Percentiles rank a stretch among this genome's conserved stretches.
These are phyloP conservation scores for Cylas formicarius DNA, from an alignment of 1,140 invertebrate genomes.

Conservation along the genomic window DNA sequence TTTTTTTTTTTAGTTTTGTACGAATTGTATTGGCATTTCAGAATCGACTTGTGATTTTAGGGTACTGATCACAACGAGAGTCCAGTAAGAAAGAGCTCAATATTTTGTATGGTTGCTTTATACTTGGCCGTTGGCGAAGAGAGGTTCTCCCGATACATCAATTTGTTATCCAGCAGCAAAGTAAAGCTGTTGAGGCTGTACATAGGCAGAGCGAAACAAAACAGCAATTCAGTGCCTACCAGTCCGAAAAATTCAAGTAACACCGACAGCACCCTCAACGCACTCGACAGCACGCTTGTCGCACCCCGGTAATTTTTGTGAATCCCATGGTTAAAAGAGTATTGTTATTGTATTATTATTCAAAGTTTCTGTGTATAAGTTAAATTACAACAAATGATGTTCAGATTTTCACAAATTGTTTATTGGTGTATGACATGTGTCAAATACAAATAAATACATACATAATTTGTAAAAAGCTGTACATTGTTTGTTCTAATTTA, in stretches of 20 bases:
- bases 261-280: slow-evolving; percentile 1
- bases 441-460: too few relatives aligned
- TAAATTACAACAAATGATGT: neutral
- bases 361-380: neutral
- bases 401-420: neutral
- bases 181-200: slow-evolving; percentile 38
- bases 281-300: neutral
- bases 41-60: slow-evolving; percentile 45
- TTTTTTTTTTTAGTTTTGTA: slow-evolving; percentile 14
- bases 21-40: neutral
- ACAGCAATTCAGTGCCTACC: slow-evolving; percentile 24
- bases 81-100: slow-evolving; percentile 84
- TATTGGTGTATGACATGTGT: slow-evolving; percentile 3
- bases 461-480: too few relatives aligned
- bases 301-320: neutral
- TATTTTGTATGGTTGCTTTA: slow-evolving; percentile 92
- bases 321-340: too few relatives aligned
- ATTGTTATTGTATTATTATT: slow-evolving; percentile 1
- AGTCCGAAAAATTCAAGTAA: slow-evolving; percentile 29
- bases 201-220: slow-evolving; percentile 31
- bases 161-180: slow-evolving; percentile 76
- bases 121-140: slow-evolving; percentile 81
- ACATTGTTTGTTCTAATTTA: too few relatives aligned
- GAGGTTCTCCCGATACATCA: slow-evolving; percentile 68
- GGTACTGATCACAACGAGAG: slow-evolving; percentile 84